These are phyloP conservation scores for Spongia lamella DNA, from an alignment of 37 sponge, comb jelly and placozoan species.

Conservation along the genomic window DNA sequence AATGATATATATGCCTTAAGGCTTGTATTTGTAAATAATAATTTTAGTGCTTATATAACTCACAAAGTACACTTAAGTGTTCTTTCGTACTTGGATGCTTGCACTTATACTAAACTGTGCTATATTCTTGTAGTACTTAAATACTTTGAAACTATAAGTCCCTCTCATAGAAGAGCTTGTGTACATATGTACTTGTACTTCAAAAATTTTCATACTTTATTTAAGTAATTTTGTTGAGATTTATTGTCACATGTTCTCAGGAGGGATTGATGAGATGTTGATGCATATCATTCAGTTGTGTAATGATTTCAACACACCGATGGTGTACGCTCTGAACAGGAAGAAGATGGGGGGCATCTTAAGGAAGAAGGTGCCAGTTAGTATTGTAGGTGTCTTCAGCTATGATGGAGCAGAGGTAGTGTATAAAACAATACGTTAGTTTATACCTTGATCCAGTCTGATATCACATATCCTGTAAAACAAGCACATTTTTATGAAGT, in stretches of 20 bases:
- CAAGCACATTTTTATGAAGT: too few species aligned
- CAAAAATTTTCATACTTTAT: too few species aligned
- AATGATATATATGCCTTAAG: too few species aligned
- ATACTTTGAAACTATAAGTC: too few species aligned
- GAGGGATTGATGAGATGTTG: slow-evolving; percentile 81
- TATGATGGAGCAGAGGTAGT: slow-evolving; percentile 95
- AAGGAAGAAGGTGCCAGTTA: slow-evolving; percentile 77
- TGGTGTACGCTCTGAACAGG: slow-evolving; percentile 81
- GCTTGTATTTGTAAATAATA: not conserved
- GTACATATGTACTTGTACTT: too few species aligned
- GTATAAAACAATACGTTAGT: too few species aligned
- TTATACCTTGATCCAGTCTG: too few species aligned
- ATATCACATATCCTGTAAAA: too few species aligned
- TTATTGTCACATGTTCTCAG: slow-evolving; percentile 25
- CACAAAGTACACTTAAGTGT: not conserved
- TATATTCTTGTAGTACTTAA: too few species aligned
- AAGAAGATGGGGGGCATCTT: slow-evolving; percentile 56
- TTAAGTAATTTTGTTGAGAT: not conserved
- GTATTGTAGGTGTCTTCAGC: slow-evolving; percentile 89
- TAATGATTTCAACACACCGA: slow-evolving; percentile 64
- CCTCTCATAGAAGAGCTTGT: too few species aligned
- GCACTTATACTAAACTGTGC: not conserved
- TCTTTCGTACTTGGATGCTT: not conserved
- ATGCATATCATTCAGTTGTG: slow-evolving; percentile 47
- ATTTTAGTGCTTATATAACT: not conserved